phyloP scores from a whole-genome alignment of 2,113 vertebrate genomes.

The Nothocercus julius region DNA sequence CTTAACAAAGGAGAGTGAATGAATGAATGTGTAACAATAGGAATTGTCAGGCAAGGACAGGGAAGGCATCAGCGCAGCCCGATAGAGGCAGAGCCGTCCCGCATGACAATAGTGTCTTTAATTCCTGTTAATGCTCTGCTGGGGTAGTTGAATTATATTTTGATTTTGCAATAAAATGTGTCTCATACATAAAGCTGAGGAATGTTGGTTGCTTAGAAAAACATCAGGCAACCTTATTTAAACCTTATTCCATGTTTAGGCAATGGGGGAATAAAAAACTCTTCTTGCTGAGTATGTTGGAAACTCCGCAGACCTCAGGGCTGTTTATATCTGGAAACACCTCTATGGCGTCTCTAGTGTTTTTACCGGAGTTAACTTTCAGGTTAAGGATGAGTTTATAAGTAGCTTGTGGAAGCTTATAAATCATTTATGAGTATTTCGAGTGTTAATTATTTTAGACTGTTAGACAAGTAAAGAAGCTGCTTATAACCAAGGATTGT shows the following conservation, averaged over 20 bases:
- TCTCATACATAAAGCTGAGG: neutral
- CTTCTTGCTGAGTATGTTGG: neutral
- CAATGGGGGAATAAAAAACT: neutral
- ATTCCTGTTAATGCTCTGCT: constrained; percentile 8
- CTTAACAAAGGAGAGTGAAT: constrained; percentile 54
- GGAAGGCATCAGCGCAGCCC: constrained; percentile 2
- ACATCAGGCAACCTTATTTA: neutral
- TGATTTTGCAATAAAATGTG: constrained; percentile 33
- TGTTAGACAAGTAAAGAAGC: neutral
- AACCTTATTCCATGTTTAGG: neutral
- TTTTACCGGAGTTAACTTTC: neutral
- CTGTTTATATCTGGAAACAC: neutral
- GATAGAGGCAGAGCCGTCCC: constrained; percentile 53
- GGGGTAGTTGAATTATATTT: constrained; percentile 46
- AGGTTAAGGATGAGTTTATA: neutral
- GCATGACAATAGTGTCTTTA: constrained; percentile 46
- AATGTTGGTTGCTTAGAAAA: constrained; percentile 18
- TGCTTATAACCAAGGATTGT: neutral
- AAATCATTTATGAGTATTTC: neutral
- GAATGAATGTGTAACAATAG: constrained; percentile 42
- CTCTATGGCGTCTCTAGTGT: neutral
- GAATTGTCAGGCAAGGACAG: constrained; percentile 42
- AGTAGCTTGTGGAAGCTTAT: neutral
- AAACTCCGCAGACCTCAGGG: neutral
- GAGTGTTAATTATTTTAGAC: constrained; percentile 25